Conservation (phyloP, 2,797 vertebrate genomes). For the Cryptoprocta ferox region DNA sequence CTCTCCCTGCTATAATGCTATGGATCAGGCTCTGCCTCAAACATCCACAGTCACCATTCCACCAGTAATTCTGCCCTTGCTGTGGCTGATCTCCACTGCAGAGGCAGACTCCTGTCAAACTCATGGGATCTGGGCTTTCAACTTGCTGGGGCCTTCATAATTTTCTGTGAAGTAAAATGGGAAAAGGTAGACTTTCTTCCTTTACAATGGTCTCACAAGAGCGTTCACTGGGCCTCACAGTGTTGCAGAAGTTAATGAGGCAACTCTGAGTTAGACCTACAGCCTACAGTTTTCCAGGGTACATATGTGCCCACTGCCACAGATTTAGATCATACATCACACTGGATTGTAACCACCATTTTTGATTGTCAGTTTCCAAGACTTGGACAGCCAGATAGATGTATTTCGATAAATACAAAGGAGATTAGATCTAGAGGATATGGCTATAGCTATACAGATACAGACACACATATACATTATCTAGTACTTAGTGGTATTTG, state of each 20-base stretch:
- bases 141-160: neutral
- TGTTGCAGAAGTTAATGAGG: neutral
- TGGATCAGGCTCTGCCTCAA: neutral
- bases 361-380: neutral
- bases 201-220: neutral
- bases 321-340: neutral
- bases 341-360: neutral
- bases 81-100: neutral
- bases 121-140: neutral
- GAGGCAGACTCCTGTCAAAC: neutral
- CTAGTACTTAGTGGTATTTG: neutral
- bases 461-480: neutral
- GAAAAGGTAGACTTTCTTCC: neutral
- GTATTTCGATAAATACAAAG: neutral
- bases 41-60: neutral
- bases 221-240: neutral
- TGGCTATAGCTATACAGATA: too few relatives aligned
- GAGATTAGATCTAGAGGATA: neutral
- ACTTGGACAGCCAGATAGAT: neutral
- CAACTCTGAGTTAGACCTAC: neutral
- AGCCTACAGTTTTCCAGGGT: neutral
- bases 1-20: fast-evolving
- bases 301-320: neutral
- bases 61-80: neutral
- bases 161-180: neutral